phyloP scores from a whole-genome alignment of 2,888 invertebrate species.

The Nysson spinosus region DNA sequence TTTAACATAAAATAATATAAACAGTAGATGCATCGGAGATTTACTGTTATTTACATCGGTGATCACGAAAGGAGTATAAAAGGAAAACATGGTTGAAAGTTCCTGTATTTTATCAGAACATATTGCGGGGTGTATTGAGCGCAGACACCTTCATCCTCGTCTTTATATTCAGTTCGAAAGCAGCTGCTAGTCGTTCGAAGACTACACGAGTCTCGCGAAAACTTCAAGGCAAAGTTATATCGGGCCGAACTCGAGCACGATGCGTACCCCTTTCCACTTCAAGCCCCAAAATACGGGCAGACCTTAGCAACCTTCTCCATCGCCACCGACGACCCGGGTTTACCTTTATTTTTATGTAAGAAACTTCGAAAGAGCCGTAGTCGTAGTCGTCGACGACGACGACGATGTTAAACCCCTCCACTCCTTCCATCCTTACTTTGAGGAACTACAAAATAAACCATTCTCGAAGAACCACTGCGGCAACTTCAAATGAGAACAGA shows the following conservation, averaged over 20 bases:
- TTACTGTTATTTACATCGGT: too few species aligned
- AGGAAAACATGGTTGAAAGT: slow-evolving; percentile 1
- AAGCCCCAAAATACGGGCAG: slow-evolving; percentile 45
- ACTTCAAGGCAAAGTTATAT: slow-evolving; percentile 56
- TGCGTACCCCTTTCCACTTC: slow-evolving; percentile 20
- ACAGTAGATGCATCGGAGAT: too few species aligned
- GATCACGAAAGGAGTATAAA: too few species aligned
- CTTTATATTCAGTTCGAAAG: slow-evolving; percentile 25
- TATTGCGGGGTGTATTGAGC: background rate
- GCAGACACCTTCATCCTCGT: background rate
- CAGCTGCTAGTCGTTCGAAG: slow-evolving; percentile 40
- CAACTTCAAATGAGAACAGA: background rate
- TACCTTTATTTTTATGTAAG: slow-evolving; percentile 63
- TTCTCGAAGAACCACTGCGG: background rate
- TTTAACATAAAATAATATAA: too few species aligned
- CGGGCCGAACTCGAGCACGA: slow-evolving; percentile 51
- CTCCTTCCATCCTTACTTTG: too few species aligned
- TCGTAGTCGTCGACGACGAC: slow-evolving; percentile 17
- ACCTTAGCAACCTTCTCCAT: slow-evolving; percentile 2
- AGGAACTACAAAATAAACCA: slow-evolving; percentile 16
- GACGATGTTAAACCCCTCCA: slow-evolving; percentile 35
- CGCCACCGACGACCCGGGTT: slow-evolving; percentile 27
- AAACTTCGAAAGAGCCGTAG: slow-evolving; percentile 27
- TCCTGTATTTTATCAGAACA: background rate
- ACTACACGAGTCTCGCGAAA: slow-evolving; percentile 30